A percentile compares a stretch with the other conserved stretches of the same genome.
phyloP scores from a whole-genome alignment of 2,797 vertebrate genomes.

The Glyptemys insculpta region DNA sequence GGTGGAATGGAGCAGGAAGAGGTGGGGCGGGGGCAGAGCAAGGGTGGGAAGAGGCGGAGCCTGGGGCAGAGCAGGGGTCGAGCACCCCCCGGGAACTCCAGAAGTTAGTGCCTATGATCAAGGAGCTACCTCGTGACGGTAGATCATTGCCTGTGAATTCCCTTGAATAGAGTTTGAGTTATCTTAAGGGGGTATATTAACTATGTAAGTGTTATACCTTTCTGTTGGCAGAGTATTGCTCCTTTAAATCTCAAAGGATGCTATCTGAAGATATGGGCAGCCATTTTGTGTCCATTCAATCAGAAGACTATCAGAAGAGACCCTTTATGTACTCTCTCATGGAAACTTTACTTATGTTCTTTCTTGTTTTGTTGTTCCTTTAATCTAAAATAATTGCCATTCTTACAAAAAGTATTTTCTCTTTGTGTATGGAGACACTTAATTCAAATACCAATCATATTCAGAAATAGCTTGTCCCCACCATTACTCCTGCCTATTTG shows the following conservation, averaged over 20 bases:
- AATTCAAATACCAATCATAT: neutral
- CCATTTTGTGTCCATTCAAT: neutral
- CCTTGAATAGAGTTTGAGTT: neutral
- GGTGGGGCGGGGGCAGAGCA: too few species aligned
- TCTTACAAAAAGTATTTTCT: neutral
- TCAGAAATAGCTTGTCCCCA: neutral
- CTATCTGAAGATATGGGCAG: neutral
- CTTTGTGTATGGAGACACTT: neutral
- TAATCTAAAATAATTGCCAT: neutral
- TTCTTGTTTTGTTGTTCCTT: neutral
- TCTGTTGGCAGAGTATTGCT: neutral
- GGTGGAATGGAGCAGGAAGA: too few species aligned
- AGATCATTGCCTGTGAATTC: neutral
- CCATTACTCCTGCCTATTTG: neutral
- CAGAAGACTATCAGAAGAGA: neutral
- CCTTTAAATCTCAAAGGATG: neutral
- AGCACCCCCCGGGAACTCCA: too few species aligned
- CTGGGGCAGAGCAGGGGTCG: too few species aligned
- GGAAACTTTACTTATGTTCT: neutral
- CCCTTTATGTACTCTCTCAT: neutral
- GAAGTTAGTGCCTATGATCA: too few species aligned
- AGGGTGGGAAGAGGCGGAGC: too few species aligned
- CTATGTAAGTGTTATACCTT: neutral
- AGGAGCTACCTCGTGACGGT: neutral
- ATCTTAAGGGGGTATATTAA: neutral